phyloP scores from a whole-genome alignment of 2,113 vertebrate genomes.

The Mohoua ochrocephala region DNA sequence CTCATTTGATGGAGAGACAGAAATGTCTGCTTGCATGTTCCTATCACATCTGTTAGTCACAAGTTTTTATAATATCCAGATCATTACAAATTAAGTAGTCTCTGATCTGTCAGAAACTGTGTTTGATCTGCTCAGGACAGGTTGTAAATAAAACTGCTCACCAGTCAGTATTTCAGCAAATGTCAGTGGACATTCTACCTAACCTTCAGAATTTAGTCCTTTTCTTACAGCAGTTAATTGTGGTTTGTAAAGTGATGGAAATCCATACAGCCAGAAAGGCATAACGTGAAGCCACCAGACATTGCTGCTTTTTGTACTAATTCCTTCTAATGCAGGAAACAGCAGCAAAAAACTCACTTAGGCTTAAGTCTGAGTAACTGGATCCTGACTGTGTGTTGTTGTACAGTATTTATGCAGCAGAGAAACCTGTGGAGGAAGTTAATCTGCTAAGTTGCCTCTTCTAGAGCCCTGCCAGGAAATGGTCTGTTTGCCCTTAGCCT shows the following conservation, averaged over 20 bases:
- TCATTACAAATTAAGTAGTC: not conserved
- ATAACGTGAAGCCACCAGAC: not conserved
- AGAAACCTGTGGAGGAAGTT: not conserved
- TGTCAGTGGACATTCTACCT: not conserved
- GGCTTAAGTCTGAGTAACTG: not conserved
- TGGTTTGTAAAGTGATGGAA: not conserved
- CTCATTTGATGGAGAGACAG: not conserved
- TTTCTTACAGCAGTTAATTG: not conserved
- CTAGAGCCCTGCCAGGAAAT: not conserved
- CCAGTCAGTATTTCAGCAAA: not conserved
- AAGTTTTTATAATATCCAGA: not conserved
- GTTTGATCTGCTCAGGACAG: not conserved
- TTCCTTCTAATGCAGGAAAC: not conserved
- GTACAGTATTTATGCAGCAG: not conserved
- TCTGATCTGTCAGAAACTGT: not conserved
- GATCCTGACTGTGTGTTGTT: not conserved
- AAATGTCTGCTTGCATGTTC: not conserved
- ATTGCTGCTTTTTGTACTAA: not conserved
- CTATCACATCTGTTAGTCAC: not conserved
- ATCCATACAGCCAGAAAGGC: not conserved
- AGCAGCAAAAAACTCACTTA: not conserved
- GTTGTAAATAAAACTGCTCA: not conserved
- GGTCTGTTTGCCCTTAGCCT: not conserved
- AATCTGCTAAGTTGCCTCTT: not conserved
- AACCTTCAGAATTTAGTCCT: not conserved